phyloP scores from a whole-genome alignment of 2,888 invertebrate genomes.

The Taenaris catops region DNA sequence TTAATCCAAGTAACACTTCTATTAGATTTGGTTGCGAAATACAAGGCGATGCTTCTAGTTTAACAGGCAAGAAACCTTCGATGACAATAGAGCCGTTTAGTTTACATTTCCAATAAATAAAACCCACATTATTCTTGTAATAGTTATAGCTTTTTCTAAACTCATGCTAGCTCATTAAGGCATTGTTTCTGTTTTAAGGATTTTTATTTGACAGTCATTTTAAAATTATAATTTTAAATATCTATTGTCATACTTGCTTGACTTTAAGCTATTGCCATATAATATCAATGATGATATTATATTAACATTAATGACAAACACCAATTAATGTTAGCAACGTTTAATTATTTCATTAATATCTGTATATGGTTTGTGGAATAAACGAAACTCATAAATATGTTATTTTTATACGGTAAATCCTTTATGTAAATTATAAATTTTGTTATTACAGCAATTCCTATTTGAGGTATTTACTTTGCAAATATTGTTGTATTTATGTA shows the following conservation, averaged over 20 bases:
- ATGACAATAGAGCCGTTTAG: conserved; percentile 34
- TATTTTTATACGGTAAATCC: no score
- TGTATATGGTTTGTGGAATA: no score
- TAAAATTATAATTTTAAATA: no score
- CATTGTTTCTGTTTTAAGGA: not conserved
- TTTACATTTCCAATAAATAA: conserved; percentile 60
- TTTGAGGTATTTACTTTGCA: no score
- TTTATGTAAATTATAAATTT: no score
- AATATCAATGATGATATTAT: no score
- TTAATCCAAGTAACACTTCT: conserved; percentile 45
- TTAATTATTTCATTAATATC: no score
- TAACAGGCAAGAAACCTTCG: conserved; percentile 58
- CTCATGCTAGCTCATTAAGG: conserved; percentile 37
- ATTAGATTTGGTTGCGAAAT: conserved; percentile 40
- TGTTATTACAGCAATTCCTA: no score
- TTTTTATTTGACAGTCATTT: conserved; percentile 1
- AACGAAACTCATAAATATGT: no score
- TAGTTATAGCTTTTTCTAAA: conserved; percentile 45
- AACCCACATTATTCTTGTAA: conserved; percentile 46
- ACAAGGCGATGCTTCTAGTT: conserved; percentile 34
- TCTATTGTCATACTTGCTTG: not conserved
- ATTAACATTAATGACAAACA: no score
- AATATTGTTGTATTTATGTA: no score
- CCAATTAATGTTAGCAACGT: no score
- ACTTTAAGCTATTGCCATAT: not conserved